These are phyloP conservation scores for Acleris holmiana DNA, from an alignment of 2,888 invertebrate genomes.

Conservation along the genomic window DNA sequence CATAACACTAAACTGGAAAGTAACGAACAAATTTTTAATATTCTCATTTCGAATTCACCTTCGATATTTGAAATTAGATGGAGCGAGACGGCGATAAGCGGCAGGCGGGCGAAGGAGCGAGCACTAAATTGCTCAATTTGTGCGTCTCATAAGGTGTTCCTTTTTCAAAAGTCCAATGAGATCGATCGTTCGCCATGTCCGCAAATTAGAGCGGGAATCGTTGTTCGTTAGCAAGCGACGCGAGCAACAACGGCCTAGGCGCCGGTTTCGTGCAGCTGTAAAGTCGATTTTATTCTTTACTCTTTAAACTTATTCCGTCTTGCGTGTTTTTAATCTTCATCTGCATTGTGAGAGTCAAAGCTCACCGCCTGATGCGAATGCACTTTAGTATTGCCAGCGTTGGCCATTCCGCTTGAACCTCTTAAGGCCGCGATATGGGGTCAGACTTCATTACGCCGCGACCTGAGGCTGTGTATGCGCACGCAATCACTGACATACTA, in stretches of 20 bases:
- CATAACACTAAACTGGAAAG: constrained; percentile 54
- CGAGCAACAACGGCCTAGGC: constrained; percentile 51
- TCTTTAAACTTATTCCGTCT: constrained; percentile 43
- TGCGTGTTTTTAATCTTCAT: constrained; percentile 60
- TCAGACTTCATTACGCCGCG: constrained; percentile 64
- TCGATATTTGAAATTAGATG: constrained; percentile 49
- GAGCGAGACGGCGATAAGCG: constrained; percentile 53
- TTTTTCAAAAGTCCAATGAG: constrained; percentile 83
- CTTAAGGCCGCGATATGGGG: constrained; percentile 56
- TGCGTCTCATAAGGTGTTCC: constrained; percentile 73
- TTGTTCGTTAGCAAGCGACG: constrained; percentile 70
- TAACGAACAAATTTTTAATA: constrained; percentile 61
- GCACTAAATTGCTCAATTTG: constrained; percentile 83
- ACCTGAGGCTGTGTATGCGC: constrained; percentile 24
- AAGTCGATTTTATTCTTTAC: constrained; percentile 44
- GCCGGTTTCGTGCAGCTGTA: constrained; percentile 39
- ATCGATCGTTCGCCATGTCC: constrained; percentile 82
- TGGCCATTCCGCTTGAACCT: constrained; percentile 64
- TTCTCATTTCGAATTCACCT: constrained; percentile 63
- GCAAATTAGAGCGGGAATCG: constrained; percentile 83
- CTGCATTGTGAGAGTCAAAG: constrained; percentile 68
- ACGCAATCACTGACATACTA: constrained; percentile 23
- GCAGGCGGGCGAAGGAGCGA: constrained; percentile 58
- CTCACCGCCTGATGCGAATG: constrained; percentile 69
- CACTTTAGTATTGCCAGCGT: constrained; percentile 69